A percentile compares a stretch with the other conserved stretches of the same genome.
These are phyloP conservation scores for Cancer borealis DNA, from an alignment of 2,888 invertebrate genomes.

Conservation along the genomic window DNA sequence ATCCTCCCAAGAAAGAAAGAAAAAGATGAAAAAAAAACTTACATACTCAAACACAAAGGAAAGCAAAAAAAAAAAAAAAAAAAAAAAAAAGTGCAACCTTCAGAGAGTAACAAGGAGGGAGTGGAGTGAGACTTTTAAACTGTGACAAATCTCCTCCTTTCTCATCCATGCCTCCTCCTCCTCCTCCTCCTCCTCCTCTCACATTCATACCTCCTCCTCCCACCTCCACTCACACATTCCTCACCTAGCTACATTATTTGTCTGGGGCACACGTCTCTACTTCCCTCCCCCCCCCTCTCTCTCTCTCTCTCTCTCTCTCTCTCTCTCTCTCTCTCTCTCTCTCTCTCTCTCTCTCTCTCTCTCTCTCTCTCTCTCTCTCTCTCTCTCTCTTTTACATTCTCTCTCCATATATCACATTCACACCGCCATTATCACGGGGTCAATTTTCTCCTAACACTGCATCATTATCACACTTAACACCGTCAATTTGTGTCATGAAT, in stretches of 20 bases:
- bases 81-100: not conserved
- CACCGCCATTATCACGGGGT: not conserved
- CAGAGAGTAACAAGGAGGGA: not conserved
- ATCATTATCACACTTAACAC: no score
- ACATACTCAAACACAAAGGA: not conserved
- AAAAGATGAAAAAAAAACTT: not conserved
- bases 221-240: slow-evolving; percentile 10
- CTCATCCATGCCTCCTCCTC: not conserved
- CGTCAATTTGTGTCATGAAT: no score
- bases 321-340: no score
- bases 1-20: no score
- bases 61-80: not conserved
- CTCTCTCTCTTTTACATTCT: slow-evolving; percentile 9
- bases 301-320: no score
- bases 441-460: not conserved
- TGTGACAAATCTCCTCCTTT: not conserved
- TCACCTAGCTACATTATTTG: not conserved
- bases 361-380: slow-evolving; percentile 10
- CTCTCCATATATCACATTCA: slow-evolving; percentile 1
- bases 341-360: not conserved
- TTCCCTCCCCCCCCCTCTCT: no score
- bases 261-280: not conserved
- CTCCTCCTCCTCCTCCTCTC: not conserved
- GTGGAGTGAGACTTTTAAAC: not conserved
- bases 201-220: not conserved